These are phyloP conservation scores for Catocala nupta DNA, from an alignment of 2,888 invertebrate species.

Conservation along the genomic window DNA sequence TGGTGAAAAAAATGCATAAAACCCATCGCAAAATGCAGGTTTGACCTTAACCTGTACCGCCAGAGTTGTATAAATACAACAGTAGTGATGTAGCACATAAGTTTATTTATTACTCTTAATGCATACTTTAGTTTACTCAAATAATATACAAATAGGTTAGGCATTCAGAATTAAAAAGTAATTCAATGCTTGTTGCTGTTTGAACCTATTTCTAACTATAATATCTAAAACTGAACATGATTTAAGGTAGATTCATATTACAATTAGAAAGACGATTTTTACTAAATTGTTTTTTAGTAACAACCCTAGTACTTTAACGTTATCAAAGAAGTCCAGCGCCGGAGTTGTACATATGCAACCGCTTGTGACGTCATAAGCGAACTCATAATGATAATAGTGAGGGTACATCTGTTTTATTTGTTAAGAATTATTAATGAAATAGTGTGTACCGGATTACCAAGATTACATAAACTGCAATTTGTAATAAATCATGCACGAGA, in stretches of 20 bases:
- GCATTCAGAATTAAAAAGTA: background rate
- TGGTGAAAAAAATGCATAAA: conserved; percentile 13
- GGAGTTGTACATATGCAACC: background rate
- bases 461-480: conserved; percentile 30
- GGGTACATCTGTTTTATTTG: conserved; percentile 1
- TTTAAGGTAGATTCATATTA: background rate
- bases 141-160: background rate
- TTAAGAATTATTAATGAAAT: background rate
- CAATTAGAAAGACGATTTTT: too few species aligned
- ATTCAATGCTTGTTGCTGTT: background rate
- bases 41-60: conserved; percentile 17
- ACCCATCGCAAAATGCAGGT: conserved; percentile 14
- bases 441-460: conserved; percentile 1
- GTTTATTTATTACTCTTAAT: too few species aligned
- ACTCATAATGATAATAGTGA: conserved; percentile 1
- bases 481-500: conserved; percentile 38
- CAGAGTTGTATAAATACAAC: conserved; percentile 3
- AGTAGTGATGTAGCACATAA: too few species aligned
- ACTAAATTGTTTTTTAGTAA: too few species aligned
- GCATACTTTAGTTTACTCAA: too few species aligned
- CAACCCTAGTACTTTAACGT: too few species aligned
- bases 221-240: background rate
- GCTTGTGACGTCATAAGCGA: background rate
- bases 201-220: background rate
- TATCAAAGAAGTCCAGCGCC: too few species aligned